Conservation (phyloP, 2,888 invertebrate genomes). For the Dermolepida albohirtum region DNA sequence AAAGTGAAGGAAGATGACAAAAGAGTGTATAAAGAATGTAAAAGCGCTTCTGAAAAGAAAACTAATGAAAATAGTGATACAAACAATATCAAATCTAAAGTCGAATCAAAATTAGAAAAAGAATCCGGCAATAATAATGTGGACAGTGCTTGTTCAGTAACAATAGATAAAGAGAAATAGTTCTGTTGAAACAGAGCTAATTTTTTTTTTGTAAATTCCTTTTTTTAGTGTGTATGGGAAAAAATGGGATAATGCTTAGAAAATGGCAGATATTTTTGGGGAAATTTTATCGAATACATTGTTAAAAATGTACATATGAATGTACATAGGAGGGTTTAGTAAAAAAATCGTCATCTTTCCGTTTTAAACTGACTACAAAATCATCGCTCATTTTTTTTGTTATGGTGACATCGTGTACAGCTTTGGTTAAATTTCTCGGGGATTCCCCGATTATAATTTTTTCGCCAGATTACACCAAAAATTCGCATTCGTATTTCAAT, state of each 20-base stretch:
- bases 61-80: conserved; percentile 40
- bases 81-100: conserved; percentile 32
- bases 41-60: conserved; percentile 10
- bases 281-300: conserved; percentile 8
- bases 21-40: conserved; percentile 11
- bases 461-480: too few species aligned
- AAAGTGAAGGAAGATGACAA: conserved; percentile 21
- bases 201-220: neutral
- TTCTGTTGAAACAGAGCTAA: too few species aligned
- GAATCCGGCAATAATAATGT: conserved; percentile 45
- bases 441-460: too few species aligned
- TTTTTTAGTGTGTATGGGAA: conserved; percentile 10
- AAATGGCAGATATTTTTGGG: conserved; percentile 21
- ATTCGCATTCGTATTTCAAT: too few species aligned
- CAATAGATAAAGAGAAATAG: too few species aligned
- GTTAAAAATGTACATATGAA: conserved; percentile 6
- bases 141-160: conserved; percentile 27
- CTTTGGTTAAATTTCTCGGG: too few species aligned
- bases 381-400: too few species aligned
- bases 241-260: conserved; percentile 20
- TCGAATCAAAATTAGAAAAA: conserved; percentile 33
- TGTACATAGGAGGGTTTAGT: conserved; percentile 3
- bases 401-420: too few species aligned
- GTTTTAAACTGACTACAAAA: neutral
- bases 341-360: neutral